Conservation (phyloP, 2,888 invertebrate genomes). For the Hydraecia micacea region DNA sequence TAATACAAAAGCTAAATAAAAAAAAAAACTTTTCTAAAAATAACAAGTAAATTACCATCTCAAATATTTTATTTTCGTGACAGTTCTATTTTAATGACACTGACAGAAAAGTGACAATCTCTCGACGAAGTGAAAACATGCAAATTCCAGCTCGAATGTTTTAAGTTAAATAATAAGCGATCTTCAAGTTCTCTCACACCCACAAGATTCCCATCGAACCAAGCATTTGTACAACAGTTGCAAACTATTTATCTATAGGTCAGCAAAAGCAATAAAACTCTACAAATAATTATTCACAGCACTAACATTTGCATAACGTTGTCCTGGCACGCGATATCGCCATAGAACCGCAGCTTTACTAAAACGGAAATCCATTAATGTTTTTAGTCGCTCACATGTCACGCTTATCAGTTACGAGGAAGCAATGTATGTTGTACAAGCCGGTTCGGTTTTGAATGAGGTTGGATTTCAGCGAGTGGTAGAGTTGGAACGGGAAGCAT, state of each 20-base stretch:
- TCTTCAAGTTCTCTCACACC: constrained; percentile 30
- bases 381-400: constrained; percentile 76
- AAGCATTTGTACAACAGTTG: constrained; percentile 61
- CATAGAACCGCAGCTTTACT: constrained; percentile 65
- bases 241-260: constrained; percentile 68
- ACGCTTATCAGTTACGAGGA: constrained; percentile 70
- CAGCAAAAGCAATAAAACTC: constrained; percentile 78
- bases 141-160: neutral
- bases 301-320: constrained; percentile 80
- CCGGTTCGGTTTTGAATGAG: constrained; percentile 60
- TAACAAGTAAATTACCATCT: neutral
- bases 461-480: constrained; percentile 54
- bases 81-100: neutral
- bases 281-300: constrained; percentile 80
- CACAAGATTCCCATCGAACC: constrained; percentile 58
- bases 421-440: constrained; percentile 79
- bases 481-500: constrained; percentile 54
- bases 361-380: constrained; percentile 82
- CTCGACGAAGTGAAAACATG: neutral
- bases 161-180: neutral
- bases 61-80: neutral
- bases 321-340: constrained; percentile 73
- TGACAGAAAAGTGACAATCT: neutral
- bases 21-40: too few relatives aligned
- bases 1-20: neutral